A percentile compares a stretch with the other conserved stretches of the same genome.
phyloP scores from a whole-genome alignment of 1,140 invertebrate species.

The Cephus cinctus region DNA sequence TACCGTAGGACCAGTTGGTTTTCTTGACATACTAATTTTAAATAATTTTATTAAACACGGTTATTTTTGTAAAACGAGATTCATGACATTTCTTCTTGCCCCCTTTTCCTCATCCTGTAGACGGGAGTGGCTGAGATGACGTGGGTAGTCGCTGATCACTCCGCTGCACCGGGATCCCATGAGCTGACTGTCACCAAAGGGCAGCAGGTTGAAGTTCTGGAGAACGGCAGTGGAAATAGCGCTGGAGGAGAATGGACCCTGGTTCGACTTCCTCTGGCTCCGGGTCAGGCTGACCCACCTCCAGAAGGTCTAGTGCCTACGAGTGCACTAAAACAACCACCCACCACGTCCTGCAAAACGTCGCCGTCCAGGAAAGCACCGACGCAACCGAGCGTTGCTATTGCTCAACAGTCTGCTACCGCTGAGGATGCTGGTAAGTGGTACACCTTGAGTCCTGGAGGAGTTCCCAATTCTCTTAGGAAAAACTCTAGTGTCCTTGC shows the following conservation, averaged over 20 bases:
- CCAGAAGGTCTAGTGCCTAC: constrained; percentile 82
- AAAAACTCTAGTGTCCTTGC: no score
- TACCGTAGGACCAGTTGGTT: no score
- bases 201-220: constrained; percentile 90
- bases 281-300: constrained; percentile 60
- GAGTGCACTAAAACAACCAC: constrained; percentile 78
- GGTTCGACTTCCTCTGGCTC: constrained; percentile 48
- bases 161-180: constrained; percentile 65
- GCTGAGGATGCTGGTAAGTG: constrained; percentile 51
- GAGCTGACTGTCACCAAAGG: constrained; percentile 81
- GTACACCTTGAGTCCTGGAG: no score
- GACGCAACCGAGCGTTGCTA: constrained; percentile 22
- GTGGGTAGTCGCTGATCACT: constrained; percentile 82
- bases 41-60: no score
- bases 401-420: constrained; percentile 37
- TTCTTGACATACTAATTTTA: no score
- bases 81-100: background rate
- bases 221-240: constrained; percentile 53
- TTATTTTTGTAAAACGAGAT: no score
- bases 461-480: no score
- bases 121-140: constrained; percentile 76
- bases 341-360: constrained; percentile 58
- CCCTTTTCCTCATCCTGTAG: constrained; percentile 53
- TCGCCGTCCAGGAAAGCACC: constrained; percentile 61
- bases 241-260: constrained; percentile 53